These are phyloP conservation scores for Trichonephila inaurata DNA, from an alignment of 1,140 invertebrate genomes.

Conservation along the genomic window DNA sequence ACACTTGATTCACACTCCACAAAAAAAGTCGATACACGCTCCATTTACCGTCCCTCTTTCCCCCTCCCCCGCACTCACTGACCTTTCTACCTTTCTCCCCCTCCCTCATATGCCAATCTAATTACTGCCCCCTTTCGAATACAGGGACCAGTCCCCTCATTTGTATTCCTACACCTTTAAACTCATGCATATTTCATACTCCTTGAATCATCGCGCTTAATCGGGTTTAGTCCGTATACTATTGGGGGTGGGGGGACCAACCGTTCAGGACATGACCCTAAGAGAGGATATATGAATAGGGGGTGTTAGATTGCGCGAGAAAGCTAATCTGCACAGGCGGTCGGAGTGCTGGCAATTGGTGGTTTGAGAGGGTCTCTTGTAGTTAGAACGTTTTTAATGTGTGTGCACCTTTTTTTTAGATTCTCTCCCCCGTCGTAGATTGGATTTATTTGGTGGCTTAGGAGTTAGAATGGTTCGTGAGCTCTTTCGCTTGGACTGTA, in stretches of 20 bases:
- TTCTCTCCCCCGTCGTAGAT: background rate
- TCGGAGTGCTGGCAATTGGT: conserved; percentile 2
- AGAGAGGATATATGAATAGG: background rate
- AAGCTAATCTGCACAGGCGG: conserved; percentile 16
- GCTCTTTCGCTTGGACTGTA: background rate
- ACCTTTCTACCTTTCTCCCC: background rate
- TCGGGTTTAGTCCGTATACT: conserved; percentile 21
- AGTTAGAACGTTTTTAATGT: conserved; percentile 24
- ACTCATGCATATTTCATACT: conserved; percentile 63
- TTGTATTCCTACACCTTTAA: conserved; percentile 61
- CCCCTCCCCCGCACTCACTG: background rate
- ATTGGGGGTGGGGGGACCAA: background rate
- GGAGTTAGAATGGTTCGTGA: background rate
- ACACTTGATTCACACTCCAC: background rate
- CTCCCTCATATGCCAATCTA: background rate
- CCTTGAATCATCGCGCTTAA: conserved; percentile 53
- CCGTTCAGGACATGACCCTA: background rate
- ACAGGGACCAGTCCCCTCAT: background rate
- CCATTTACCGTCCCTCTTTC: background rate
- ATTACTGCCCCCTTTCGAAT: background rate
- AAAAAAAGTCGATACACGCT: conserved; percentile 26
- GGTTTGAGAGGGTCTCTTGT: background rate
- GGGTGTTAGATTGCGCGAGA: background rate
- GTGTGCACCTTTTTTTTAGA: background rate
- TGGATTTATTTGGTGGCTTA: conserved; percentile 17